A percentile compares a stretch with the other conserved stretches of the same genome.
phyloP scores from a whole-genome alignment of 2,113 vertebrate genomes.

The Sarotherodon lohbergeri region DNA sequence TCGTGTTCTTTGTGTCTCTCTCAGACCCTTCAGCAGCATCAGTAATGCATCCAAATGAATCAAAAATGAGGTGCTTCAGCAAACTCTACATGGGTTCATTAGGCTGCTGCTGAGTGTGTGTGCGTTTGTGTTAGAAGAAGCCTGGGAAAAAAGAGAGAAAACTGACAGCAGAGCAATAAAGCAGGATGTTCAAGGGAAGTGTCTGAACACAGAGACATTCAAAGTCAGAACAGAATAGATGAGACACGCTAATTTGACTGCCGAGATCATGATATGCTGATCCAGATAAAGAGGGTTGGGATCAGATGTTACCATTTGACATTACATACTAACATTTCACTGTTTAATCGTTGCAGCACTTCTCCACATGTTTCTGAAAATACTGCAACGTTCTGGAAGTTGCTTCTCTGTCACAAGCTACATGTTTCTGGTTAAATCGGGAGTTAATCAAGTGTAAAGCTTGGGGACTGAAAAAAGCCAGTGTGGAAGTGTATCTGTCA shows the following conservation, averaged over 20 bases:
- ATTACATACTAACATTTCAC: background rate
- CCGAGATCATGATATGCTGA: background rate
- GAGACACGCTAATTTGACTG: background rate
- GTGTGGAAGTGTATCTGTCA: background rate
- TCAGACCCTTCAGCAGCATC: background rate
- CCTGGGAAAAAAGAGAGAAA: background rate
- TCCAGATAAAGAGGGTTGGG: background rate
- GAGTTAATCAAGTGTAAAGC: background rate
- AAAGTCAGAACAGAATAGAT: background rate
- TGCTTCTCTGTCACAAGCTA: background rate
- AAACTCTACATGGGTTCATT: constrained; percentile 10
- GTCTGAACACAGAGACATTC: background rate
- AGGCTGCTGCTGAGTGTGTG: background rate
- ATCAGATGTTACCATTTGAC: background rate
- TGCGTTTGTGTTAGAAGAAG: background rate
- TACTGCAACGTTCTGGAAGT: background rate
- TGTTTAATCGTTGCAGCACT: background rate
- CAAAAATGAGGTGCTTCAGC: background rate
- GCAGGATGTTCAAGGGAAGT: background rate
- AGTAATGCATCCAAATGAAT: constrained; percentile 4
- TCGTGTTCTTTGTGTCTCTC: background rate
- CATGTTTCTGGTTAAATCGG: background rate
- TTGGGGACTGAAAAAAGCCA: background rate
- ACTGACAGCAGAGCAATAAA: background rate
- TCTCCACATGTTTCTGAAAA: background rate